Evolutionary conservation across 2,797 vertebrate species (phyloP), one percentile per base, ranked within the genome.

Genomic region (Borostomias antarcticus): DNA sequence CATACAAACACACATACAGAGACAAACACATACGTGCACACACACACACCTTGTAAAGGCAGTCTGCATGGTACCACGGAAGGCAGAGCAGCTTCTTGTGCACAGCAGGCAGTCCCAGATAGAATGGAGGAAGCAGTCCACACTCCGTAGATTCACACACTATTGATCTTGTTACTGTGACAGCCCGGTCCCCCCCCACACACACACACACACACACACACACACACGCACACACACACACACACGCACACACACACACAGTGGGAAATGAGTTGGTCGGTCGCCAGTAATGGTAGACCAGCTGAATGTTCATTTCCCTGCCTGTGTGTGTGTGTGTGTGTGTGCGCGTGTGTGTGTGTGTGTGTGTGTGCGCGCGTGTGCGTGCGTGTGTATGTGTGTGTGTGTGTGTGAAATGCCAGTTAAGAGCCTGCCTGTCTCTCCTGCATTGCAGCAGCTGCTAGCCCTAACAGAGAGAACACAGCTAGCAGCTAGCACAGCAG

Each of bases 401-500:
- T 51, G 51, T 15, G 51, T 29, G 58, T 40, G 66, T 62, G 50
- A 58, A 67, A 64, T 65, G 66, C 59, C 0, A 26, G 58, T 61
- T 57, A 67, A 29, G 62, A 25, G 72, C 65, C 82, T 80, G 78
- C 69, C 79, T 47, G 75, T 69, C 66, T 66, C 76, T 82, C 74
- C 90, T 84, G 89, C 88, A 89, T 78, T 89, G 85, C 92, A 89
- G 89, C 81, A 89, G 64, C 11, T 79, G 50, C 71, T 64, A 70
- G 68, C 67, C 76, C 84, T 66, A 66, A 70, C 76, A 64, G 54
- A 72, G 73, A 84, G 74, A 0, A 0, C 1, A 0, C 1, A 9
- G 45, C 62, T 61, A 70, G 70, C 67, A 51, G 32, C 17, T 2
- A 69, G 72, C 62, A 72, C 53, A 72, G 58, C 72, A 75, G 52